Evolutionary conservation across 2,888 invertebrate genomes (phyloP).

Genomic region (Eupithecia pulchellata): DNA sequence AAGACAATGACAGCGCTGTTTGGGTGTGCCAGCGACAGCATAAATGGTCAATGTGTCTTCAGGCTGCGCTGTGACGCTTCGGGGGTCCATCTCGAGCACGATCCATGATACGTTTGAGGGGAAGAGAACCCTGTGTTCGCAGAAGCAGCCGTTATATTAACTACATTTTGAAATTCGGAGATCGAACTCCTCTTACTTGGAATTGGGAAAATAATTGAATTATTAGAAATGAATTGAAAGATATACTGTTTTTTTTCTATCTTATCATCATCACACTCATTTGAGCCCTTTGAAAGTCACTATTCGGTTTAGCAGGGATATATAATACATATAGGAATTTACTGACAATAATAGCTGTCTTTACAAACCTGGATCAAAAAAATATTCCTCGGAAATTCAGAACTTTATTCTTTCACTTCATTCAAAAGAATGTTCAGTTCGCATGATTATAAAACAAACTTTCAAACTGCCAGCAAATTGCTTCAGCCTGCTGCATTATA

Average conservation of each 20-base stretch:
- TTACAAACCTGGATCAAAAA: not conserved
- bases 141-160: constrained; percentile 14
- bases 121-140: constrained; percentile 90
- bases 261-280: not conserved
- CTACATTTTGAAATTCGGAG: not conserved
- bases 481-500: not conserved
- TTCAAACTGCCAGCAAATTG: not conserved
- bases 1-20: constrained; percentile 68
- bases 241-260: not conserved
- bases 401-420: too few relatives aligned
- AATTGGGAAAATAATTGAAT: not conserved
- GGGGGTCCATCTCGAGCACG: constrained; percentile 96
- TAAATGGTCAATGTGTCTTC: constrained; percentile 93
- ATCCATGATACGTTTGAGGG: constrained; percentile 96
- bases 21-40: constrained; percentile 73
- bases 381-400: not conserved
- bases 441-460: not conserved
- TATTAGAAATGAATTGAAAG: not conserved
- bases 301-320: not conserved
- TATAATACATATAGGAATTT: too few relatives aligned
- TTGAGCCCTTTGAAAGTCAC: not conserved
- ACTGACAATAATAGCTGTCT: too few relatives aligned
- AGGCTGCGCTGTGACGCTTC: constrained; percentile 96
- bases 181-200: not conserved
- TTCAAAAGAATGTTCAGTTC: not conserved